Conservation (phyloP, 2,113 vertebrate species). For the Eira barbara region DNA sequence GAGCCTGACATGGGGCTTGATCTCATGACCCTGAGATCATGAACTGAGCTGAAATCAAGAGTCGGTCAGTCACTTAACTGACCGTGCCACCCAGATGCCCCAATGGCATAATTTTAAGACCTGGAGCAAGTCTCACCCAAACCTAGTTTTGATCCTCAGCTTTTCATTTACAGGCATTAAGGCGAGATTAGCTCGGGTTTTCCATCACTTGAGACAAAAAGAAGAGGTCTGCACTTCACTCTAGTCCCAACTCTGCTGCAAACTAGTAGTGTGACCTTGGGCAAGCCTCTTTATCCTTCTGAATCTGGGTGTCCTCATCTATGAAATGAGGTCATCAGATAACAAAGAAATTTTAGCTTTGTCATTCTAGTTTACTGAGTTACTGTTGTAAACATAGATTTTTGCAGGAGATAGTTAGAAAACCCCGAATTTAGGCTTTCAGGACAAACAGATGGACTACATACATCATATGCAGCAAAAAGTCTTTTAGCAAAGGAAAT, state of each 20-base stretch:
- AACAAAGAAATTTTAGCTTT: background rate
- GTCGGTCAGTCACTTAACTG: background rate
- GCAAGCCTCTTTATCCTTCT: background rate
- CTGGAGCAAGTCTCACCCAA: background rate
- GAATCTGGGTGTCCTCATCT: background rate
- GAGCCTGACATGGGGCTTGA: background rate
- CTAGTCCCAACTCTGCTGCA: background rate
- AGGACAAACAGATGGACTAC: background rate
- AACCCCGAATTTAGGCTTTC: background rate
- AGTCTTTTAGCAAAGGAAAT: background rate
- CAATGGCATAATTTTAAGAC: background rate
- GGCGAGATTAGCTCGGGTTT: background rate
- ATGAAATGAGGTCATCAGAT: background rate
- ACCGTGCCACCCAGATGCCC: background rate
- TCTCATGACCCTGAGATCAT: background rate
- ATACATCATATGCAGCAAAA: background rate
- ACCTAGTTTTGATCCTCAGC: background rate
- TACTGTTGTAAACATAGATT: background rate
- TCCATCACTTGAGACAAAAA: background rate
- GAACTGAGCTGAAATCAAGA: background rate
- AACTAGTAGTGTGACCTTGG: background rate
- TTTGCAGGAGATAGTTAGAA: background rate
- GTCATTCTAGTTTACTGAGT: background rate
- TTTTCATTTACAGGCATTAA: background rate
- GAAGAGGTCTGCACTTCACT: background rate